Conservation (phyloP, 2,797 vertebrate species). For the Peromyscus attwateri region DNA sequence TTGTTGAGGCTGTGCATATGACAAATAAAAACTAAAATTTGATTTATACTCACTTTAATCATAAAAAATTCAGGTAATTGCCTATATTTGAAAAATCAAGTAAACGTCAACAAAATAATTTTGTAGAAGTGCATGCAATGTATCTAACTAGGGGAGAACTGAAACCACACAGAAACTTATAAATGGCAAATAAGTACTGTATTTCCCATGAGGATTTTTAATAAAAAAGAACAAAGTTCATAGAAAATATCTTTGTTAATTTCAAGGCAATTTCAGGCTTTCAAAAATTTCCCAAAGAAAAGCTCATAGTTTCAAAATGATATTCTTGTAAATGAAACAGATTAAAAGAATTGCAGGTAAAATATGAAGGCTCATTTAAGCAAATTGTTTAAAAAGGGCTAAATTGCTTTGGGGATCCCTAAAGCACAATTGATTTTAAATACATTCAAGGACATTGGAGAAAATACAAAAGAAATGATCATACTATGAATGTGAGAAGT, state of each 20-base stretch:
- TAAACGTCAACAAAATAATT: neutral
- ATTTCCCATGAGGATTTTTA: conserved; percentile 3
- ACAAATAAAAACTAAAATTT: neutral
- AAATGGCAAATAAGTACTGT: neutral
- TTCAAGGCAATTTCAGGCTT: neutral
- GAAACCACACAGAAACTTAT: neutral
- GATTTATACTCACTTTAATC: neutral
- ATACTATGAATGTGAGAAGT: neutral
- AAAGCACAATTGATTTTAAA: neutral
- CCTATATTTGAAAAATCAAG: neutral
- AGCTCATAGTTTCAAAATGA: neutral
- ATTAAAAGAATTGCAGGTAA: neutral
- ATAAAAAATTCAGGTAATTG: neutral
- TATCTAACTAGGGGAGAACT: neutral
- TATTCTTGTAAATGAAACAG: neutral
- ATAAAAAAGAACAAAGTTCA: neutral
- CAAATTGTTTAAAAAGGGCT: neutral
- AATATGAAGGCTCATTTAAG: neutral
- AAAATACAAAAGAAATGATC: neutral
- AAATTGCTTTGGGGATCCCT: neutral
- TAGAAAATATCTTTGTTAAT: neutral
- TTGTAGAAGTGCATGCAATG: neutral
- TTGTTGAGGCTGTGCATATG: neutral
- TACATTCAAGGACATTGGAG: neutral
- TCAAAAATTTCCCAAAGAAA: neutral